These are phyloP conservation scores for Chymomyza costata DNA, from an alignment of 1,140 invertebrate genomes.

Conservation along the genomic window DNA sequence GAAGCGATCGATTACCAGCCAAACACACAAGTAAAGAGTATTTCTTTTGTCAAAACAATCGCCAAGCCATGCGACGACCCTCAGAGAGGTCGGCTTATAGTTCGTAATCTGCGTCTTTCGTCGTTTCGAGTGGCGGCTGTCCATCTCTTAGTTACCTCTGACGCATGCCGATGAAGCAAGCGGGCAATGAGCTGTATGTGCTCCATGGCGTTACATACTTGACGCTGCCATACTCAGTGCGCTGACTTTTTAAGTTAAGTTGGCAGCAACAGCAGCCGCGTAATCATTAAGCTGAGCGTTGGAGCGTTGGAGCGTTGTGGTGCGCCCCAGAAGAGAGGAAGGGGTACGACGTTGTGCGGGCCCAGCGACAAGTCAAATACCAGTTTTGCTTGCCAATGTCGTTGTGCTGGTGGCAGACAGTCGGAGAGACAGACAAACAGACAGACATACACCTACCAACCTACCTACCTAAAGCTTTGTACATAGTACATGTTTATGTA, in stretches of 20 bases:
- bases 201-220: slow-evolving; percentile 19
- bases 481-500: slow-evolving; percentile 1
- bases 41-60: too few relatives aligned
- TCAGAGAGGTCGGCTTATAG: too few relatives aligned
- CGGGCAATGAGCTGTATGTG: slow-evolving; percentile 4
- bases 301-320: not conserved
- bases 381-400: slow-evolving; percentile 14
- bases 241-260: slow-evolving; percentile 32
- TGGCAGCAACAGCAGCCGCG: slow-evolving; percentile 30
- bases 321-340: too few relatives aligned
- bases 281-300: slow-evolving; percentile 40
- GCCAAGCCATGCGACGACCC: too few relatives aligned
- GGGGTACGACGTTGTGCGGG: slow-evolving; percentile 1
- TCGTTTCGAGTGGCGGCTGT: too few relatives aligned
- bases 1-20: too few relatives aligned
- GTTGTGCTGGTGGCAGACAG: slow-evolving; percentile 6
- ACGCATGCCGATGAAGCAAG: slow-evolving; percentile 17
- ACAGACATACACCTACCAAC: not conserved
- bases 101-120: too few relatives aligned
- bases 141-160: too few relatives aligned
- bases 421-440: slow-evolving; percentile 1
- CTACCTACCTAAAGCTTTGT: too few relatives aligned
- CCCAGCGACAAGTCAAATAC: slow-evolving; percentile 16
- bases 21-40: too few relatives aligned
- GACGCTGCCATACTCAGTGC: slow-evolving; percentile 3